phyloP scores from a whole-genome alignment of 2,888 invertebrate genomes.

The Ommatoiulus sabulosus region DNA sequence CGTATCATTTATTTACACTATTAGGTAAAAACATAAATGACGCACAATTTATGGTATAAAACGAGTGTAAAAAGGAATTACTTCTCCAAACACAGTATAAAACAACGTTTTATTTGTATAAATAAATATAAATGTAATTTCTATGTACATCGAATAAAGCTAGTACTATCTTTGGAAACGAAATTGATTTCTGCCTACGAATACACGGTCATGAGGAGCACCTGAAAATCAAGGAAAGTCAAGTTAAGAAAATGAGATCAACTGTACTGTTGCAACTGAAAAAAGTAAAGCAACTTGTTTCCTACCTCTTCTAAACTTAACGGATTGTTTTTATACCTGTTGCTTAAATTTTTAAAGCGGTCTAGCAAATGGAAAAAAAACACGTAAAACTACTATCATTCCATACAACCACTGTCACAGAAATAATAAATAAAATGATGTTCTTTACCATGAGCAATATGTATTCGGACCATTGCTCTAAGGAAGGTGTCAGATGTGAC shows the following conservation, averaged over 20 bases:
- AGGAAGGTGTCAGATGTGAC: constrained; percentile 75
- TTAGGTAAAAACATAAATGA: too few species aligned
- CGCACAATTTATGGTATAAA: neutral
- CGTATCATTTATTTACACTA: too few species aligned
- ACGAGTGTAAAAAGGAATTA: neutral
- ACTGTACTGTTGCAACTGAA: too few species aligned
- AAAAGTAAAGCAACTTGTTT: too few species aligned
- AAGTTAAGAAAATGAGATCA: neutral
- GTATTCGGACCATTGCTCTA: constrained; percentile 75
- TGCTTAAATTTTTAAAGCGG: constrained; percentile 54
- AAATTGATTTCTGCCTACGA: constrained; percentile 15
- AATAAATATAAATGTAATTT: constrained; percentile 3
- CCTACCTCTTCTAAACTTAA: constrained; percentile 56
- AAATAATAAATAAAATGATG: too few species aligned
- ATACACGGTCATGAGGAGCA: constrained; percentile 50
- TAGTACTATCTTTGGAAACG: neutral
- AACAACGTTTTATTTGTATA: constrained; percentile 30
- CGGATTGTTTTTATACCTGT: constrained; percentile 54
- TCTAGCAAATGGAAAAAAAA: neutral
- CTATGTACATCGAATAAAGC: constrained; percentile 15
- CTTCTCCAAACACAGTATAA: neutral
- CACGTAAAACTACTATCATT: neutral
- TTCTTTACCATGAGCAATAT: constrained; percentile 74
- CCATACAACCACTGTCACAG: too few species aligned
- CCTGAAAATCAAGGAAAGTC: constrained; percentile 33